phyloP scores from a whole-genome alignment of 2,113 vertebrate genomes.

The Cnemophilus loriae region DNA sequence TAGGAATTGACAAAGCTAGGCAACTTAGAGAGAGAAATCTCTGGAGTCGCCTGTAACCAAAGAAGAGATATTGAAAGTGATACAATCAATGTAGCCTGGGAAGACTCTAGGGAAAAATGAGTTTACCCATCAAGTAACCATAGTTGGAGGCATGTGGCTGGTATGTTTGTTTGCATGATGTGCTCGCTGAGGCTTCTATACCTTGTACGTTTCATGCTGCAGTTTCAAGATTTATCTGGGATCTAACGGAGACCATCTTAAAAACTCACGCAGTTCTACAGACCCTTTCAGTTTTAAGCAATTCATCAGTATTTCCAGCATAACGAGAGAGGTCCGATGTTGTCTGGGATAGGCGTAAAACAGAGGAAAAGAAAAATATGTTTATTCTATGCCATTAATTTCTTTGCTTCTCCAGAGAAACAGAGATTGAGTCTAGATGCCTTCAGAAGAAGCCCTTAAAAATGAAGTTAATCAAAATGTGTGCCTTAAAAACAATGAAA shows the following conservation, averaged over 20 bases:
- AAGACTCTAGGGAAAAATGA: slow-evolving; percentile 54
- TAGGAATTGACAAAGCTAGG: slow-evolving; percentile 76
- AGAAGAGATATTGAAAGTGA: slow-evolving; percentile 72
- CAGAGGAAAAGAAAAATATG: background rate
- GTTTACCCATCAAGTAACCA: slow-evolving; percentile 42
- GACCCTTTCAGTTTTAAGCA: background rate
- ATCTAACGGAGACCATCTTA: background rate
- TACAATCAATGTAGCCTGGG: slow-evolving; percentile 57
- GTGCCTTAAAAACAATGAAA: background rate
- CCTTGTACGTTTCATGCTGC: background rate
- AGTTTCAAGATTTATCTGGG: background rate
- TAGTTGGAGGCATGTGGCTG: slow-evolving; percentile 1
- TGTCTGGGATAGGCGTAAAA: background rate
- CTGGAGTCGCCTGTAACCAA: slow-evolving; percentile 60
- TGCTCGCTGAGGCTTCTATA: background rate
- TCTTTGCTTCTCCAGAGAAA: background rate
- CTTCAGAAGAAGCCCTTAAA: background rate
- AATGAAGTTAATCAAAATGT: background rate
- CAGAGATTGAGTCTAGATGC: background rate
- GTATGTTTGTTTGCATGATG: background rate
- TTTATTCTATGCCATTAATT: background rate
- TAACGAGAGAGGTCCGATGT: background rate
- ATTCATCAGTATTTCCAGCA: background rate
- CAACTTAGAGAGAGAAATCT: slow-evolving; percentile 66
- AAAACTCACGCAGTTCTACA: background rate